These are phyloP conservation scores for Diabrotica balteata DNA, from an alignment of 2,888 invertebrate genomes.

Conservation along the genomic window DNA sequence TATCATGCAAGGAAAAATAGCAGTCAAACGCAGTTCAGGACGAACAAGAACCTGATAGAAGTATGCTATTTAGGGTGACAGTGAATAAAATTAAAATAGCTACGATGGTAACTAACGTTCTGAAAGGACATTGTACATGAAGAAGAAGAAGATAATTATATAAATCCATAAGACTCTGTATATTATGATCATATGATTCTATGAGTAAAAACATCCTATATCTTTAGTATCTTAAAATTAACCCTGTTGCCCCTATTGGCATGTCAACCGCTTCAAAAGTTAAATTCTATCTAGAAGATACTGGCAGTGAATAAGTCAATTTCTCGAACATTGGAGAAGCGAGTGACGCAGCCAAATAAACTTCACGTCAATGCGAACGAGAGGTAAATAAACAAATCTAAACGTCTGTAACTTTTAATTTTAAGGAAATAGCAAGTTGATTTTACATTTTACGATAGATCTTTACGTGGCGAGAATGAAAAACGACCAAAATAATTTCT, in stretches of 20 bases:
- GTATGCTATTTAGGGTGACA: no score
- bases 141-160: no score
- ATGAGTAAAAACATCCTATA: not conserved
- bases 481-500: no score
- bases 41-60: no score
- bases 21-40: no score
- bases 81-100: no score
- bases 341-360: slow-evolving; percentile 42
- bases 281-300: slow-evolving; percentile 21
- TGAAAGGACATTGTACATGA: no score
- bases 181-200: not conserved
- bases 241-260: not conserved
- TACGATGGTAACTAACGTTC: no score
- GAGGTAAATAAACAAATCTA: slow-evolving; percentile 36
- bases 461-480: no score
- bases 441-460: no score
- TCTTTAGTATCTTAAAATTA: not conserved
- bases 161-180: not conserved
- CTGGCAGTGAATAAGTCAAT: slow-evolving; percentile 32
- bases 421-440: not conserved
- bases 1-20: no score
- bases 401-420: slow-evolving; percentile 33
- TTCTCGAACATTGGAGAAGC: slow-evolving; percentile 37
- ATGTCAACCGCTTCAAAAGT: slow-evolving; percentile 4
- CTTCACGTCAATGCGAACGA: slow-evolving; percentile 37